Evolutionary conservation across 2,797 vertebrate genomes (phyloP).

Genomic region (Siniperca scherzeri): DNA sequence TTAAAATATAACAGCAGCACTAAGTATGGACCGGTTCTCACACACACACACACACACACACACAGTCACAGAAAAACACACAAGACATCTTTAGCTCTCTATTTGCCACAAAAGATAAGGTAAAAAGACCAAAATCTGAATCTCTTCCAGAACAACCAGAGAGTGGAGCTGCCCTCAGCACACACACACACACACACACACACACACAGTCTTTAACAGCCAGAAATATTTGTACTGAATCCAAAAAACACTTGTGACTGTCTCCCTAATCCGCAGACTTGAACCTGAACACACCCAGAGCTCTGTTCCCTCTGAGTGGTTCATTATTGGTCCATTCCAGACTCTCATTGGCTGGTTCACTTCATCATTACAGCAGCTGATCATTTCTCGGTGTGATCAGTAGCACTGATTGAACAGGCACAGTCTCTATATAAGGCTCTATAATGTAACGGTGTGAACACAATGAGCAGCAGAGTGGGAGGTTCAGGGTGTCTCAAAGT

Average conservation of each 20-base stretch:
- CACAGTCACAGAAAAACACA: constrained; percentile 43
- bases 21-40: constrained; percentile 49
- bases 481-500: background rate
- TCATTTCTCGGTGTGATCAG: background rate
- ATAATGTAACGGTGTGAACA: background rate
- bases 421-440: background rate
- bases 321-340: constrained; percentile 6
- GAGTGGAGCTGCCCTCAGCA: background rate
- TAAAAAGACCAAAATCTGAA: constrained; percentile 13
- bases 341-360: background rate
- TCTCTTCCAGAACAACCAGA: constrained; percentile 2
- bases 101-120: constrained; percentile 46
- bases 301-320: background rate
- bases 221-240: background rate
- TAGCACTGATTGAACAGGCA: background rate
- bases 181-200: constrained; percentile 7
- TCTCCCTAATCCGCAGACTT: constrained; percentile 13
- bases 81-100: constrained; percentile 28
- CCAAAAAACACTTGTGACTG: background rate
- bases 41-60: constrained; percentile 37
- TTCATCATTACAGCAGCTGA: background rate
- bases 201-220: background rate
- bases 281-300: constrained; percentile 17
- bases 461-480: background rate
- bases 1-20: constrained; percentile 78